phyloP scores from a whole-genome alignment of 92 coral and sea anemone genomes.

The Palythoa grandiflora region DNA sequence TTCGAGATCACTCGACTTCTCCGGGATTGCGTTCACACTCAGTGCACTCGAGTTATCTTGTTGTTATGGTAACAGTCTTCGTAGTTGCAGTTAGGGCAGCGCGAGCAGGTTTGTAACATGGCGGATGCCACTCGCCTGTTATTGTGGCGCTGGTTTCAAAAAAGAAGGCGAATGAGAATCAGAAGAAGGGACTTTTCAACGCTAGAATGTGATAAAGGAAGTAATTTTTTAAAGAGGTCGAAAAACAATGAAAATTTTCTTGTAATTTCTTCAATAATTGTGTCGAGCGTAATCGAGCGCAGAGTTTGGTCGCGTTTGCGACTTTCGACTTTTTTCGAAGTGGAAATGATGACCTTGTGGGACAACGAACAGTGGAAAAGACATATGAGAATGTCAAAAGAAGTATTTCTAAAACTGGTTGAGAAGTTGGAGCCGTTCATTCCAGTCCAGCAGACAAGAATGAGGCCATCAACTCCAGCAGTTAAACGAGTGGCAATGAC shows the following conservation, averaged over 20 bases:
- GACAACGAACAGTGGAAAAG: background rate
- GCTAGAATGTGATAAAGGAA: background rate
- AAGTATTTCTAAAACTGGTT: constrained; percentile 1
- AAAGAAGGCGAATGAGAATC: constrained; percentile 10
- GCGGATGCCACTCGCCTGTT: constrained; percentile 17
- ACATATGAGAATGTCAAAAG: background rate
- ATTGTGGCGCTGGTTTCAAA: constrained; percentile 17
- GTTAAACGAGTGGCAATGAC: too few species aligned
- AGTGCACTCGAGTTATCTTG: constrained; percentile 7
- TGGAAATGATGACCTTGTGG: background rate
- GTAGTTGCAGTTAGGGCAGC: background rate
- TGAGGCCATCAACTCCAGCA: too few species aligned
- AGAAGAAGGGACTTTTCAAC: background rate
- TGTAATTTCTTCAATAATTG: background rate
- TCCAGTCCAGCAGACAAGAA: too few species aligned
- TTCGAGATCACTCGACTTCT: background rate
- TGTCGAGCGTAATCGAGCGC: background rate
- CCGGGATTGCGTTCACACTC: background rate
- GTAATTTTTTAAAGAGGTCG: background rate
- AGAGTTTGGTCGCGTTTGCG: background rate
- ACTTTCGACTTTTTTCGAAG: background rate
- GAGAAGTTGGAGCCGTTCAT: background rate
- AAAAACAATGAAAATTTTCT: background rate
- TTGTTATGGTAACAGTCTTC: background rate
- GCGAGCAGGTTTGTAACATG: background rate